A percentile compares a stretch with the other conserved stretches of the same genome.
phyloP scores from a whole-genome alignment of 2,888 invertebrate genomes.

The Endotricha flammealis region DNA sequence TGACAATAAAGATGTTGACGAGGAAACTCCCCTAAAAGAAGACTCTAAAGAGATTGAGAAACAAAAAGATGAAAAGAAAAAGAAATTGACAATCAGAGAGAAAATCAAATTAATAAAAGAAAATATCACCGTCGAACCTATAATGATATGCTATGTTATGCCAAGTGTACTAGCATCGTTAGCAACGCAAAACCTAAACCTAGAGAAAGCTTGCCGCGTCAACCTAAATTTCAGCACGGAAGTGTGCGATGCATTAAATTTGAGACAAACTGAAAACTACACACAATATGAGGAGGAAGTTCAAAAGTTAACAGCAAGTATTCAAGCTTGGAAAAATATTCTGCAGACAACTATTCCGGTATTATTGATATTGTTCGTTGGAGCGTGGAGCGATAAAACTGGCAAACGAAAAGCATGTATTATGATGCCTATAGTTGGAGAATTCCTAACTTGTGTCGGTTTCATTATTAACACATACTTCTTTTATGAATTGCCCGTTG shows the following conservation, averaged over 20 bases:
- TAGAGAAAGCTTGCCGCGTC: slow-evolving; percentile 90
- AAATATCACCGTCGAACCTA: slow-evolving; percentile 85
- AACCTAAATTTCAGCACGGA: slow-evolving; percentile 84
- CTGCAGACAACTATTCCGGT: slow-evolving; percentile 90
- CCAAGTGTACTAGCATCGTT: slow-evolving; percentile 82
- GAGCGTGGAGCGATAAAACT: slow-evolving; percentile 86
- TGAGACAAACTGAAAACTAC: slow-evolving; percentile 82
- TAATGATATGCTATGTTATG: slow-evolving; percentile 84
- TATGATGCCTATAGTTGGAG: slow-evolving; percentile 88
- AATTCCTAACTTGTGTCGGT: slow-evolving; percentile 86
- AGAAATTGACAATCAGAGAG: slow-evolving; percentile 43
- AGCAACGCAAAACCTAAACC: slow-evolving; percentile 84
- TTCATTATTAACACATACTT: slow-evolving; percentile 87
- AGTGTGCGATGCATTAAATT: slow-evolving; percentile 86
- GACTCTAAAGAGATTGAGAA: slow-evolving; percentile 23
- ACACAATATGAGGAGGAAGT: slow-evolving; percentile 79
- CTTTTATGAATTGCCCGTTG: slow-evolving; percentile 87
- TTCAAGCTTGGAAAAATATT: slow-evolving; percentile 91
- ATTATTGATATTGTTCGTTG: slow-evolving; percentile 87
- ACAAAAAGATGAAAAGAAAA: slow-evolving; percentile 26
- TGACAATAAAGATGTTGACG: slow-evolving; percentile 30
- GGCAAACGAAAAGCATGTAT: slow-evolving; percentile 88
- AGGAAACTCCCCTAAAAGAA: slow-evolving; percentile 36
- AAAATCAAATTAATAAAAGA: slow-evolving; percentile 54
- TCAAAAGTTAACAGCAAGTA: slow-evolving; percentile 84